Percentiles rank a stretch among this genome's conserved stretches.
Evolutionary conservation across 2,797 vertebrate species (phyloP).

Genomic region (Lutjanus campechanus): DNA sequence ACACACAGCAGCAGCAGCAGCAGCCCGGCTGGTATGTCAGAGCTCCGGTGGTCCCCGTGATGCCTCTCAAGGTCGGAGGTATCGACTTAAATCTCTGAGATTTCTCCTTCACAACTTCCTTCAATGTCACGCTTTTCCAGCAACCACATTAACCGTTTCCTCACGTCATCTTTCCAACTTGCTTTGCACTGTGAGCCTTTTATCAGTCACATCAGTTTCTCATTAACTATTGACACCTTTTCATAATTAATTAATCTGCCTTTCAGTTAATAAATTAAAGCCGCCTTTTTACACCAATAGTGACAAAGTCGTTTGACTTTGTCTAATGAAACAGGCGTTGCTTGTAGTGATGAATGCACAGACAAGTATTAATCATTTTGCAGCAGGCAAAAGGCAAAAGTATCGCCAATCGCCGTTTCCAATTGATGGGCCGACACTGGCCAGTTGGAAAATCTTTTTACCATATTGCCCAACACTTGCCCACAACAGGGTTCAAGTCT

Average conservation of each 20-base stretch:
- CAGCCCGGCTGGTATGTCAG: conserved; percentile 9
- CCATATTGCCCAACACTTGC: too few species aligned
- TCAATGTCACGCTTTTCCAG: conserved; percentile 21
- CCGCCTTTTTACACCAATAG: background rate
- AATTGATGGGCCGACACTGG: too few species aligned
- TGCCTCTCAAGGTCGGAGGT: conserved; percentile 30
- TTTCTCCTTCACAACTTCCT: conserved; percentile 45
- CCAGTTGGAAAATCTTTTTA: too few species aligned
- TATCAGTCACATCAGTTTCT: background rate
- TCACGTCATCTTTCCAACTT: background rate
- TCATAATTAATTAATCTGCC: background rate
- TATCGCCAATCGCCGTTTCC: too few species aligned
- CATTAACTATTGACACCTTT: background rate
- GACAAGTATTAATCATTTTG: too few species aligned
- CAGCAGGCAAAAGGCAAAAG: too few species aligned
- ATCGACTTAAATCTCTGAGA: conserved; percentile 31
- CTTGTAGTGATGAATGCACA: too few species aligned
- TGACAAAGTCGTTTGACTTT: background rate
- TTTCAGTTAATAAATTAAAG: background rate
- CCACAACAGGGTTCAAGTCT: background rate
- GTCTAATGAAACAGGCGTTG: background rate
- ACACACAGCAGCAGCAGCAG: conserved; percentile 17
- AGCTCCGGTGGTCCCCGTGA: conserved; percentile 13
- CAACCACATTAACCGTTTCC: background rate
- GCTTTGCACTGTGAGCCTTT: background rate